A percentile compares a stretch with the other conserved stretches of the same genome.
These are phyloP conservation scores for Enchytraeus crypticus DNA, from an alignment of 2,888 invertebrate genomes.

Conservation along the genomic window DNA sequence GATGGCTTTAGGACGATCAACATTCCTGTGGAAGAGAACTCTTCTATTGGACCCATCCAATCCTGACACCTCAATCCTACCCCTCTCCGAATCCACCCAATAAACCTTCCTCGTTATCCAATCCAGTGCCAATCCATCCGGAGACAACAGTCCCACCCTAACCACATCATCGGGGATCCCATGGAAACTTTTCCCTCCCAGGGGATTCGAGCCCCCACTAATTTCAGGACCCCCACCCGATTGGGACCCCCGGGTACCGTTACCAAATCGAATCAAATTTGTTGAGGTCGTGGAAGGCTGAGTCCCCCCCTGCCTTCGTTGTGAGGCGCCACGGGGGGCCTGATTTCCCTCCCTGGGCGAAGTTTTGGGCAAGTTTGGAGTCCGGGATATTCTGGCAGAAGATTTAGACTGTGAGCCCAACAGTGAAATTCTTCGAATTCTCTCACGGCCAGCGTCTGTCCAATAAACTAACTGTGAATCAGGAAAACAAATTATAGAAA, in stretches of 20 bases:
- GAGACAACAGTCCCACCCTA: conserved; percentile 68
- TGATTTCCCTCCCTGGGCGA: no score
- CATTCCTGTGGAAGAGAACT: conserved; percentile 63
- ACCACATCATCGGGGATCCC: conserved; percentile 54
- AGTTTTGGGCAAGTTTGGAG: no score
- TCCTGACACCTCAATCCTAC: conserved; percentile 78
- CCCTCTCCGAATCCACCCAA: conserved; percentile 62
- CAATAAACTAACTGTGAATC: conserved; percentile 78
- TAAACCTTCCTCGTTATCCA: conserved; percentile 52
- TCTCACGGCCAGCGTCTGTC: conserved; percentile 74
- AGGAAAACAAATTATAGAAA: no score
- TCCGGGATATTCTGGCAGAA: no score
- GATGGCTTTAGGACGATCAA: conserved; percentile 82
- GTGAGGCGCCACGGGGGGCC: no score
- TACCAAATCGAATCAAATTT: no score
- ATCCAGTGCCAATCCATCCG: conserved; percentile 57
- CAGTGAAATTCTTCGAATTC: conserved; percentile 60
- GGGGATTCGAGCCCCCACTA: no score
- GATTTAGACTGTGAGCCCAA: conserved; percentile 30
- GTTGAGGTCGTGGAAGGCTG: no score
- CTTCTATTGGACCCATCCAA: conserved; percentile 67
- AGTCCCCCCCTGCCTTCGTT: no score
- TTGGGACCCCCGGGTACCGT: no score
- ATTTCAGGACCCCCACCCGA: no score
- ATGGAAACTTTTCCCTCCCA: no score